Evolutionary conservation across 2,888 invertebrate species (phyloP).

Genomic region (Agrochola litura): DNA sequence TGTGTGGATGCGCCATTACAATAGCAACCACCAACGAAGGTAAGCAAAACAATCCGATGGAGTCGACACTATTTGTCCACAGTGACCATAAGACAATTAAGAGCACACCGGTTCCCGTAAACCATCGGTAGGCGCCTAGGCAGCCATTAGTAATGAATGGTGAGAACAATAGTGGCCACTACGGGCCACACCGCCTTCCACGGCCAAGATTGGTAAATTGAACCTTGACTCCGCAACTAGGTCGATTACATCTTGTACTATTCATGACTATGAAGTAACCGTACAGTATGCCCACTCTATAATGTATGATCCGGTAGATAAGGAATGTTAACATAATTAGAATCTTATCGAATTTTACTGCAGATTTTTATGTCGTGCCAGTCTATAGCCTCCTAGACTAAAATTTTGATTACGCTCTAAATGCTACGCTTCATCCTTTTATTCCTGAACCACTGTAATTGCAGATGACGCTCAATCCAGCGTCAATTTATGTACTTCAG

Average conservation of each 20-base stretch:
- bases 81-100: conserved; percentile 38
- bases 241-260: conserved; percentile 61
- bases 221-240: conserved; percentile 64
- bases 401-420: neutral
- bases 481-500: neutral
- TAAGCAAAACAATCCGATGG: neutral
- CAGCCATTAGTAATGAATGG: conserved; percentile 51
- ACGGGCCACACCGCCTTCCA: conserved; percentile 33
- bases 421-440: too few relatives aligned
- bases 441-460: neutral
- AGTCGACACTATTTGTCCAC: conserved; percentile 10
- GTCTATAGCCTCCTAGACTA: neutral
- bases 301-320: neutral
- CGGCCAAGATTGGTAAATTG: conserved; percentile 59
- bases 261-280: conserved; percentile 47
- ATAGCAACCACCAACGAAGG: neutral
- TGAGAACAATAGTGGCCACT: conserved; percentile 52
- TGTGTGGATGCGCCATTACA: too few relatives aligned
- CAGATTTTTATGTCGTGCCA: neutral
- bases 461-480: neutral
- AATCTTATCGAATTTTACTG: neutral
- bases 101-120: conserved; percentile 32
- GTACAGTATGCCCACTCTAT: conserved; percentile 48
- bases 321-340: neutral
- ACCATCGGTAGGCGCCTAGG: conserved; percentile 21